Evolutionary conservation across 2,888 invertebrate species (phyloP), one percentile per base, ranked within the genome.

Genomic region (Rhagonycha lutea): DNA sequence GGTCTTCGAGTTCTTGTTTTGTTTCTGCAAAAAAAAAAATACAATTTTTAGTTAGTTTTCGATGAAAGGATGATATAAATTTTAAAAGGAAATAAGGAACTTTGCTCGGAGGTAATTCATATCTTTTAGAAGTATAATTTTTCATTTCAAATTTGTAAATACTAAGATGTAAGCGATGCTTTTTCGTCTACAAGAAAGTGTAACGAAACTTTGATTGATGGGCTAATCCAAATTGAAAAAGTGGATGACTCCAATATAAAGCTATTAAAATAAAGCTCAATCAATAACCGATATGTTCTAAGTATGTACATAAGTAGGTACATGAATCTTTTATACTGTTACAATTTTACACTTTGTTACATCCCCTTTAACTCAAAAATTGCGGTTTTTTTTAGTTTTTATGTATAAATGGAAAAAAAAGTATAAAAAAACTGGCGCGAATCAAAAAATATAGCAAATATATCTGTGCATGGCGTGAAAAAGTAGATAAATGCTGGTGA

Each of bases 1-100:
- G 93, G 91, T 99, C 99, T 91, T 99, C 99, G 89, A 99, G 91
- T 91, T 99, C 99, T 90, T 99, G 98, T 92, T 99, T 99, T 89
- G 98, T 98, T 92, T 98, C 98, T 98, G 93, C 81, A 94, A 92
- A 84, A 85, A 84, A n/a, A 84, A 84, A 85, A 83, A 18, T 14
- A 62, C 14, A 28, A 70, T 26, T 47, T n/a, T 47, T 11, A 47
- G 23, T 32, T 23, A 14, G 28, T 9, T 26, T 26, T 18, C 9
- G 24, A 4, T 10, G 18, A 65, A 23, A 18, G 18, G 2, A 65
- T 18, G 3, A 24, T 23, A 18, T 65, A 12, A 65, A 65, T 23
- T 4, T 11, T 0, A 65, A 23, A 67, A 67, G 24, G 18, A 18
- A 18, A 18, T 18, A n/a, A n/a, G n/a, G 26, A 67, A 26, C 67